A percentile compares a stretch with the other conserved stretches of the same genome.
Evolutionary conservation across 2,888 invertebrate genomes (phyloP).

Genomic region (Himalopsyche japonica): DNA sequence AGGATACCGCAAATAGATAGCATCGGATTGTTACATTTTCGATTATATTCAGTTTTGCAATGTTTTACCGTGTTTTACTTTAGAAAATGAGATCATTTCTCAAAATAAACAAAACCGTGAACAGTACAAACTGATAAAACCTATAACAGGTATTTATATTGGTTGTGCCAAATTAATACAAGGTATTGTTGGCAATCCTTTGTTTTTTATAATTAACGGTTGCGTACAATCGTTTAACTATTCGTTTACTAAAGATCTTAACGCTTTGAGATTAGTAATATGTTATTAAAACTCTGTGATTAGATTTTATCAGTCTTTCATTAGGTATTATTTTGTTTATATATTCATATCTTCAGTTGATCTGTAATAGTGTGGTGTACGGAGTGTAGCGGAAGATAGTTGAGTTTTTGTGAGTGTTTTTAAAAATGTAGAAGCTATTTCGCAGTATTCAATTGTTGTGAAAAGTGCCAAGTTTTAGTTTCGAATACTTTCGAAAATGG

Average conservation of each 20-base stretch:
- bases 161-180: conserved; percentile 27
- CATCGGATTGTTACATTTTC: not conserved
- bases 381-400: not conserved
- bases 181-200: not conserved
- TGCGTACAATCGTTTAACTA: not conserved
- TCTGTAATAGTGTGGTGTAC: not conserved
- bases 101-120: conserved; percentile 32
- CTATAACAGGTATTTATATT: conserved; percentile 21
- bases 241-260: not conserved
- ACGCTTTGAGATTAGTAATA: not conserved
- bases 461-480: not conserved
- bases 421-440: not conserved
- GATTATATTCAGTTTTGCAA: not conserved
- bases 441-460: not conserved
- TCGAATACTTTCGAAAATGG: conserved; percentile 57
- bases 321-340: not conserved
- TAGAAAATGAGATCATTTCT: conserved; percentile 33
- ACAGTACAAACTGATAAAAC: conserved; percentile 17
- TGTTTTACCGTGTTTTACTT: not conserved
- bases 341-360: not conserved
- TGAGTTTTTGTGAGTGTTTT: not conserved
- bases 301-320: not conserved
- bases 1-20: not conserved
- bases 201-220: not conserved
- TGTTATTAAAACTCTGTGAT: not conserved